Conservation (phyloP, 2,113 vertebrate genomes). For the Strigops habroptila region DNA sequence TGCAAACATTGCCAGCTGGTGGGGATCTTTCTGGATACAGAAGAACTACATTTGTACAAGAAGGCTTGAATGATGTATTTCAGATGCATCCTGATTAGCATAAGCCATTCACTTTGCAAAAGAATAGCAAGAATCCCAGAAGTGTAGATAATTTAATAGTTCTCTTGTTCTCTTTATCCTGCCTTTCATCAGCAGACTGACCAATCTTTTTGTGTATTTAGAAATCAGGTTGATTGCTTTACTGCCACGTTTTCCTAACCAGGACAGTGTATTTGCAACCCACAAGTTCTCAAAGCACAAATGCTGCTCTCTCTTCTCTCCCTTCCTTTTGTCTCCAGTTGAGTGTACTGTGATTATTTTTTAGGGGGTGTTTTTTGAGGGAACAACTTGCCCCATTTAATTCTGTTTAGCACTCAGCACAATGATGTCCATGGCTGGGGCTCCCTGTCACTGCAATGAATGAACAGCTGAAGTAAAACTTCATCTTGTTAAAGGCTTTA, state of each 20-base stretch:
- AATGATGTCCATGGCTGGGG: neutral
- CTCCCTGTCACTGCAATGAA: neutral
- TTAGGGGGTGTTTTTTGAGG: neutral
- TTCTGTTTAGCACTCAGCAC: neutral
- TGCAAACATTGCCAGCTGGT: conserved; percentile 66
- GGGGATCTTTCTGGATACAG: conserved; percentile 60
- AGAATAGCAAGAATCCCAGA: conserved; percentile 49
- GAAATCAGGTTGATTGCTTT: neutral
- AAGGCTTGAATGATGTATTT: conserved; percentile 52
- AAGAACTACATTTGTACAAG: conserved; percentile 57
- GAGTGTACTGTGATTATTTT: neutral
- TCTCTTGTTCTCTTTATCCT: conserved; percentile 28
- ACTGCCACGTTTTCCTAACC: neutral
- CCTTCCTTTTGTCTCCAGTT: neutral
- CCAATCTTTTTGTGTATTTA: conserved; percentile 13
- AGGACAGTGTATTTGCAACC: neutral
- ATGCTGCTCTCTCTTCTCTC: neutral
- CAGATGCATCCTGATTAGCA: conserved; percentile 59
- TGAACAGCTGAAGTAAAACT: neutral
- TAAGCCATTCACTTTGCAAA: conserved; percentile 49
- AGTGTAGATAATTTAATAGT: conserved; percentile 52
- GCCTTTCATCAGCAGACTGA: neutral
- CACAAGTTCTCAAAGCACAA: neutral
- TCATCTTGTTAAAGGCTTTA: neutral
- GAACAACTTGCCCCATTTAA: neutral